Conservation (phyloP, 2,113 vertebrate genomes). For the Puntigrus tetrazona region DNA sequence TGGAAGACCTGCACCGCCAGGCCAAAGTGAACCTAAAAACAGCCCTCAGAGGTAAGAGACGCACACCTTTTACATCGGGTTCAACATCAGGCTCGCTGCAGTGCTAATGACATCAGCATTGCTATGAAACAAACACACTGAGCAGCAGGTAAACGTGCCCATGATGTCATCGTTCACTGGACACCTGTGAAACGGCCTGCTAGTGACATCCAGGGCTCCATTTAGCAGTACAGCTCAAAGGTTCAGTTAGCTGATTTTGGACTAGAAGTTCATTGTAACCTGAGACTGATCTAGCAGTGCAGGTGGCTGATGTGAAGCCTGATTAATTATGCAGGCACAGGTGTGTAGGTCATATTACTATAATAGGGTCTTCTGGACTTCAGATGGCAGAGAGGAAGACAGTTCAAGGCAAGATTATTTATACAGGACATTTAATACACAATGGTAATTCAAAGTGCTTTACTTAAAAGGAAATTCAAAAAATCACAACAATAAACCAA, state of each 20-base stretch:
- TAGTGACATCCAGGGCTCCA: not conserved
- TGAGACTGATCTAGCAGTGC: conserved; percentile 3
- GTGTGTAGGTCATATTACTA: conserved; percentile 42
- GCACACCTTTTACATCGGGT: not conserved
- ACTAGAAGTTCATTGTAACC: conserved; percentile 30
- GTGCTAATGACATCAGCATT: not conserved
- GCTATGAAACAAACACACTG: not conserved
- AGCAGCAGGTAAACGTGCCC: conserved; percentile 25
- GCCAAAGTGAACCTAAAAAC: conserved; percentile 98
- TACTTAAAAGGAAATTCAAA: no score
- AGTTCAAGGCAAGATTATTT: no score
- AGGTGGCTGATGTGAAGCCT: conserved; percentile 42
- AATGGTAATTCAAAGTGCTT: no score
- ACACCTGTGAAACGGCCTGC: conserved; percentile 42
- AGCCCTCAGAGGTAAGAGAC: conserved; percentile 86
- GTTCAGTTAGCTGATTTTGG: conserved; percentile 7
- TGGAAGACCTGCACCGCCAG: conserved; percentile 93
- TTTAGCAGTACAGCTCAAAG: not conserved
- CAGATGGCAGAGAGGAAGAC: conserved; percentile 2
- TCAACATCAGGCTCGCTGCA: not conserved
- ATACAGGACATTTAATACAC: no score
- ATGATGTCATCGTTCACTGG: conserved; percentile 5
- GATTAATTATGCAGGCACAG: conserved; percentile 57
- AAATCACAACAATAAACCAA: no score
- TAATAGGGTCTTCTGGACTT: not conserved